phyloP scores from a whole-genome alignment of 2,888 invertebrate genomes.

The Ischnura elegans region DNA sequence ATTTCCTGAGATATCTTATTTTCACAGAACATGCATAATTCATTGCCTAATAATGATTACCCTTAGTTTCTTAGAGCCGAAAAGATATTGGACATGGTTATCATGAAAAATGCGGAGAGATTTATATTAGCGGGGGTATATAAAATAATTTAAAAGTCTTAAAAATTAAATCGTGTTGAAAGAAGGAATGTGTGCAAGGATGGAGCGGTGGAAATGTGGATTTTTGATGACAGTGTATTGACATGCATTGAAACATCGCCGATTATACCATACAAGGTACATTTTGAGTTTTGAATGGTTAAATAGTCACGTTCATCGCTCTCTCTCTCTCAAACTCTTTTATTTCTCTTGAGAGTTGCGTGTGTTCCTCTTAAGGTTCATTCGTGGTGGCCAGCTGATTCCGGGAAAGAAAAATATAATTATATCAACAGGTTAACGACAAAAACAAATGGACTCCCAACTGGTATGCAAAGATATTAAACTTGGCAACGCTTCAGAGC shows the following conservation, averaged over 20 bases:
- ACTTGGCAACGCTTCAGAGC: not conserved
- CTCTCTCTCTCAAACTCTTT: conserved; percentile 32
- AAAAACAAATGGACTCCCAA: not conserved
- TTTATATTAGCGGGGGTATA: no score
- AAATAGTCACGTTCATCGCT: conserved; percentile 17
- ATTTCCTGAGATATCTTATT: no score
- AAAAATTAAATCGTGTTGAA: not conserved
- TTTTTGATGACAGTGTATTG: conserved; percentile 24
- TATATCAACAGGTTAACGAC: conserved; percentile 41
- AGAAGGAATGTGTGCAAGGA: not conserved
- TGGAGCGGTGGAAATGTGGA: conserved; percentile 50
- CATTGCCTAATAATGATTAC: no score
- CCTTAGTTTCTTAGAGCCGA: not conserved
- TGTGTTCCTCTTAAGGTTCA: conserved; percentile 23
- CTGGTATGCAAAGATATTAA: not conserved
- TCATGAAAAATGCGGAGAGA: no score
- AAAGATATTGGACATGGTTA: no score
- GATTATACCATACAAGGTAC: not conserved
- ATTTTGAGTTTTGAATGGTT: not conserved
- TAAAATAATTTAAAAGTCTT: no score
- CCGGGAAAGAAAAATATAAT: not conserved
- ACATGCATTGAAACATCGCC: not conserved
- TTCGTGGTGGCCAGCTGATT: conserved; percentile 66
- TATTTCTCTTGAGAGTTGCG: not conserved
- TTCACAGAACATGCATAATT: no score